Conservation (phyloP, 2,113 vertebrate species). For the Coturnix japonica region DNA sequence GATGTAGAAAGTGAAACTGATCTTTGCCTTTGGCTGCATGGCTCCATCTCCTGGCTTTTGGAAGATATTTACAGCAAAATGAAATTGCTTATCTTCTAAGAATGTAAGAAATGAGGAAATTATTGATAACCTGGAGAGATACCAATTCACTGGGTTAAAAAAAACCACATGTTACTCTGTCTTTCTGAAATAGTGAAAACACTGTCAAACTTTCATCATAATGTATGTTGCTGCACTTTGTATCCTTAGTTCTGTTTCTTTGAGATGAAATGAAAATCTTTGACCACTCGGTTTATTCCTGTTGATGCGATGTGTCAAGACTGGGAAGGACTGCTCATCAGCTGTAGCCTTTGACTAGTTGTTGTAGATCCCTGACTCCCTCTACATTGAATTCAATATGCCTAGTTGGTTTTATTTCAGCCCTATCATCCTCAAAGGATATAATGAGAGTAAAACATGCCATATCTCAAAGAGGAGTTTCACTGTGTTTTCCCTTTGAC, state of each 20-base stretch:
- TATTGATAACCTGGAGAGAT: neutral
- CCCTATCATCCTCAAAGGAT: neutral
- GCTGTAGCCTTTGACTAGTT: neutral
- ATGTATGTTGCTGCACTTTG: neutral
- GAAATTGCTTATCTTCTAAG: neutral
- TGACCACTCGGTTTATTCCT: neutral
- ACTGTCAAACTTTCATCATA: neutral
- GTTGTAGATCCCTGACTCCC: neutral
- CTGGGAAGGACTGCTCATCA: neutral
- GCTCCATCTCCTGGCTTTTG: slow-evolving; percentile 63
- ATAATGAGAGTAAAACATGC: neutral
- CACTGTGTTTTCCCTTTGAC: neutral
- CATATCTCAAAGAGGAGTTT: neutral
- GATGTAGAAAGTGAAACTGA: neutral
- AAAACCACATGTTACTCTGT: neutral
- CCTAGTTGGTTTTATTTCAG: neutral
- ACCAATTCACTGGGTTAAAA: neutral
- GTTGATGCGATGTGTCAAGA: neutral
- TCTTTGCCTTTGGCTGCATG: neutral
- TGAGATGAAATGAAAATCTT: neutral
- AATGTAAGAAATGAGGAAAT: neutral
- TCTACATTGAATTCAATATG: neutral
- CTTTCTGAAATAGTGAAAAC: neutral
- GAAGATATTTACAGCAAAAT: neutral
- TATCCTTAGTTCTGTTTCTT: neutral